These are phyloP conservation scores for Choloepus didactylus DNA, from an alignment of 2,797 vertebrate species.

Conservation along the genomic window DNA sequence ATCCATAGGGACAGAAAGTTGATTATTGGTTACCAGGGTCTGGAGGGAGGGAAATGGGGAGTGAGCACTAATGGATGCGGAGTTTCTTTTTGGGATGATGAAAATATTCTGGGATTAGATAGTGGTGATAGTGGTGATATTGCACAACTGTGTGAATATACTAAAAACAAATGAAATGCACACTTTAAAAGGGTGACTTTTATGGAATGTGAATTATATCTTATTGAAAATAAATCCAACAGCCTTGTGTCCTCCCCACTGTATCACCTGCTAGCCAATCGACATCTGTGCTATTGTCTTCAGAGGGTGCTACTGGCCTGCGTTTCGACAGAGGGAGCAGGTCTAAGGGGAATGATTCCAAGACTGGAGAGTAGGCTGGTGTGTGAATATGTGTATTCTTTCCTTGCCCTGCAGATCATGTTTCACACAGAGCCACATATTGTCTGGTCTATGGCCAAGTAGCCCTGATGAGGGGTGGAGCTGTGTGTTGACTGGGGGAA, in stretches of 20 bases:
- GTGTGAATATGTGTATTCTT: neutral
- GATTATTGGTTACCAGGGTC: neutral
- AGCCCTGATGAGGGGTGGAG: neutral
- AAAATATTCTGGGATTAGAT: neutral
- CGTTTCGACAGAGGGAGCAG: neutral
- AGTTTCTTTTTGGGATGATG: neutral
- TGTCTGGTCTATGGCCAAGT: neutral
- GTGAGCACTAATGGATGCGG: neutral
- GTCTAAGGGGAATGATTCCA: neutral
- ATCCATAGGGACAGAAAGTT: neutral
- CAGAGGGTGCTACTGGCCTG: neutral
- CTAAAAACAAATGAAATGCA: neutral
- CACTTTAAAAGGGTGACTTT: neutral
- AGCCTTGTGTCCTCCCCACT: neutral
- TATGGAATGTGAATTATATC: neutral
- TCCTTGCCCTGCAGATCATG: neutral
- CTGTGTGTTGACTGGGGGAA: neutral
- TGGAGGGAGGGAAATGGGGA: neutral
- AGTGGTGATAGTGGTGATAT: neutral
- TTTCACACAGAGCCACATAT: neutral
- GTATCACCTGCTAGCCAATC: neutral
- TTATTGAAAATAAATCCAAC: neutral
- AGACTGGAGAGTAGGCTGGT: neutral
- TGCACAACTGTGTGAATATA: neutral
- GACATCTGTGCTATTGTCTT: neutral